Evolutionary conservation across 2,113 vertebrate species (phyloP).

Genomic region (Eurystomus gularis): DNA sequence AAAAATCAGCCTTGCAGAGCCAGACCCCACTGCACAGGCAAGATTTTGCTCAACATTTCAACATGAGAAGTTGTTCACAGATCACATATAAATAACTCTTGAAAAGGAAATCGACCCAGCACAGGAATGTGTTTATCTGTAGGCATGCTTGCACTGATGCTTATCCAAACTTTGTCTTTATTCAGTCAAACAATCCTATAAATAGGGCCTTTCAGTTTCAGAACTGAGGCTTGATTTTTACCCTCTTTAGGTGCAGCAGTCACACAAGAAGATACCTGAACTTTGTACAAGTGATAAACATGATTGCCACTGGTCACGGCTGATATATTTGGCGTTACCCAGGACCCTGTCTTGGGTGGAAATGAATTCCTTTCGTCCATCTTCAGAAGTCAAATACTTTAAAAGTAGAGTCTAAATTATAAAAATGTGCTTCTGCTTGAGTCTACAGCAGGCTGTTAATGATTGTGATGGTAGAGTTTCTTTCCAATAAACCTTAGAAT

Average conservation of each 20-base stretch:
- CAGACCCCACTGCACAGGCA: constrained; percentile 17
- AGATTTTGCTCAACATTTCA: background rate
- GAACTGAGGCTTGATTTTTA: background rate
- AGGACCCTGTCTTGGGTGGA: background rate
- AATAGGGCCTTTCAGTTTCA: background rate
- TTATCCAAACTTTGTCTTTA: constrained; percentile 10
- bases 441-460: background rate
- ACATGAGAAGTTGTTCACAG: background rate
- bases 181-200: background rate
- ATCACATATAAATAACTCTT: background rate
- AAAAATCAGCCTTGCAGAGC: background rate
- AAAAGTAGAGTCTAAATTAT: background rate
- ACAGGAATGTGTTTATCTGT: background rate
- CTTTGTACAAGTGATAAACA: background rate
- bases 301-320: background rate
- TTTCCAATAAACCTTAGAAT: background rate
- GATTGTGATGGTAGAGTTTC: background rate
- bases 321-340: background rate
- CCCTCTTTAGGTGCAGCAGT: background rate
- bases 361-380: background rate
- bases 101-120: background rate
- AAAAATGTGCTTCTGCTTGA: background rate
- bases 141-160: background rate
- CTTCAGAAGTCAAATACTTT: background rate
- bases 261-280: background rate